Evolutionary conservation across 2,888 invertebrate genomes (phyloP), one percentile per base, ranked within the genome.

Genomic region (Sycophila texana): DNA sequence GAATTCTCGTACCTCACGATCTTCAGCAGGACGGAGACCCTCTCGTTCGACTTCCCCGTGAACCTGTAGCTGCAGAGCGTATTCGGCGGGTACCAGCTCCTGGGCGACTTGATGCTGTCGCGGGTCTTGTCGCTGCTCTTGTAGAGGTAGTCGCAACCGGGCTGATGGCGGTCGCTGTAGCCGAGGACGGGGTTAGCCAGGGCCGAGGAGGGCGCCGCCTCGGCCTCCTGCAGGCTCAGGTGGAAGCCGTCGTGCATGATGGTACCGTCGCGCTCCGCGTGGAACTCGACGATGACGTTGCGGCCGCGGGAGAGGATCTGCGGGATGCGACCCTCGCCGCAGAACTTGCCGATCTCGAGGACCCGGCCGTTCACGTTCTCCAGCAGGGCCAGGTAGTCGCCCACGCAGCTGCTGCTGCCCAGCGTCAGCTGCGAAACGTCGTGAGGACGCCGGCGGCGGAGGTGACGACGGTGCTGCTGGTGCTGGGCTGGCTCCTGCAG

Each of bases 211-310:
- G 73, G 60, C 0, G 47, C 82, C 67, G 53, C 83, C 68, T 57
- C 82, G 78, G 70, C 85, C 68, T 88, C 88, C 49, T 87, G 86
- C 7, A 88, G 82, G 12, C 86, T 87, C 74, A 88, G 81, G 51
- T 87, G 87, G 58, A 88, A 88, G 1, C 88, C 88, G 61, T 86
- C 86, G 84, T 88, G 88, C 85, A 86, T 86, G 39, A 87, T 83
- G n/a, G 88, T 88, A 18, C 88, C 88, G 63, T 88, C 88, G n/a
- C 84, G 83, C 51, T 85, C 84, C 10, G 87, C 81, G 76, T 84
- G 84, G 63, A 88, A 88, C 74, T 88, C 88, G 16, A 88, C 82
- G 39, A 88, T 86, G 14, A 88, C 79, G 83, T 84, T 87, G 20
- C 74, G 84, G 0, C 88, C 87, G 4, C 87, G 84, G 12, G 88